Base-by-base conservation (phyloP, 2,888 invertebrate species). In the Cheilosia scutellata region DNA sequence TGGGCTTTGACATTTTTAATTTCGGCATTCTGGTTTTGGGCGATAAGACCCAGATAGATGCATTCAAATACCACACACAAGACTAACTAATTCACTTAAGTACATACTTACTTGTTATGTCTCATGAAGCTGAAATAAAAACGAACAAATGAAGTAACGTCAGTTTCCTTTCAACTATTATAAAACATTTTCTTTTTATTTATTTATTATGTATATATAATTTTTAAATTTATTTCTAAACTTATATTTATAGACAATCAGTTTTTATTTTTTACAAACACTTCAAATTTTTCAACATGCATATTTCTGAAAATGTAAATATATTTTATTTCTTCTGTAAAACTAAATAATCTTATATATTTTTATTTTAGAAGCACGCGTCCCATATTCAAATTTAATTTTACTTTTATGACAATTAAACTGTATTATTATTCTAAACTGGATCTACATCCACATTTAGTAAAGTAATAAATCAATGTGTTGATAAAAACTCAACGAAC, bases 401-500 rank as follows among this genome's bases (percentile, higher is more conserved):
- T 16, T 11, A 44, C 37, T 27, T 42, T 42, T 44, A 5, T 62
- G 2, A 44, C 47, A 42, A 11, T 74, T 37, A 47, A 33, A 13
- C 20, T 62, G 3, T 11, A 25, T 63, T 2, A 47, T 58, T 4
- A 55, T 66, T 65, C 33, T 29, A 58, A 40, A 53, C 62, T 62
- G 40, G 42, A 33, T 75, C 40, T 5, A 16, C 40, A 29, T 75
- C 11, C 57, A 65, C n/a, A 16, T 11, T 13, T 58, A 65, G 51
- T 33, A 33, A 2, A 33, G 33, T 33, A 58, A 66, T 5, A 65
- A 66, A 55, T 25, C 16, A 16, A 51, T 44, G n/a, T 76, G 68
- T 68, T 76, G 76, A 76, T 51, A 66, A 76, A 76, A 68, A 76
- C 66, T 76, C 76, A 76, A 76, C 75, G 29, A 51, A 76, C 29